phyloP scores from a whole-genome alignment of 35 echinoderm and acorn worm species.

The Apostichopus parvimensis region DNA sequence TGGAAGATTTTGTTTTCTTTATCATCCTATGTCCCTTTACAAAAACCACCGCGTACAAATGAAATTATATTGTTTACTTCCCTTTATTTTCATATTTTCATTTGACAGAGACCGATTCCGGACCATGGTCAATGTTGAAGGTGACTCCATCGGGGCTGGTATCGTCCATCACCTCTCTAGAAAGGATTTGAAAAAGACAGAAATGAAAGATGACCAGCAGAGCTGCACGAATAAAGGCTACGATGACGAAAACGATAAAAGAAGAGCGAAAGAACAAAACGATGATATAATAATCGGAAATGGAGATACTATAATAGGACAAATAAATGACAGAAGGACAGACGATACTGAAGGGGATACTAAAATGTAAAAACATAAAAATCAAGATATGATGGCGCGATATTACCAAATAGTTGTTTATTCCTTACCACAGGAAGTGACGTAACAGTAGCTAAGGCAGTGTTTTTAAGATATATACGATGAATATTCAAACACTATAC shows the following conservation, averaged over 20 bases:
- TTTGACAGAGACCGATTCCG: slow-evolving; percentile 60
- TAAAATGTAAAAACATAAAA: background rate
- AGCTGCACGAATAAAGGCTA: background rate
- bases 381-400: no score
- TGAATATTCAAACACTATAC: no score
- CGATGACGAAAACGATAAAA: background rate
- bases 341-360: background rate
- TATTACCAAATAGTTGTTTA: no score
- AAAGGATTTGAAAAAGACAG: slow-evolving; percentile 3
- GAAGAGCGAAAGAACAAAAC: background rate
- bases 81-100: background rate
- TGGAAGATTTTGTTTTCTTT: no score
- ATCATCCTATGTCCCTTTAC: no score
- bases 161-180: slow-evolving; percentile 49
- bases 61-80: background rate
- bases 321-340: background rate
- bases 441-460: no score
- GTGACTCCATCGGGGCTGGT: slow-evolving; percentile 63
- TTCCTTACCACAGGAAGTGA: no score
- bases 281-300: background rate
- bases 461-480: no score
- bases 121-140: slow-evolving; percentile 62
- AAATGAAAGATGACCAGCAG: background rate
- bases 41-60: no score
- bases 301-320: background rate